Evolutionary conservation across 1,140 invertebrate genomes (phyloP).

Genomic region (Microplitis mediator): DNA sequence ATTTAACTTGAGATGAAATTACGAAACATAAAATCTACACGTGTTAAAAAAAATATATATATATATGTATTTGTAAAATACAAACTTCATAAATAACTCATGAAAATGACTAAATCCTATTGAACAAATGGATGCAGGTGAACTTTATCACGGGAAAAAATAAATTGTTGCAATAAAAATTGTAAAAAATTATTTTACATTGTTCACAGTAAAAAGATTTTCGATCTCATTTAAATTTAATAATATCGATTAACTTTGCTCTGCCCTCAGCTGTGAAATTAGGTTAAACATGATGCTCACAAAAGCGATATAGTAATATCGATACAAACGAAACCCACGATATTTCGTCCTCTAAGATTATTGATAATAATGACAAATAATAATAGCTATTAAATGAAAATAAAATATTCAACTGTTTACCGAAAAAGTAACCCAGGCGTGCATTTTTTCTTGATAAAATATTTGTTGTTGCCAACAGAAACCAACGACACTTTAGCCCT

Average conservation of each 20-base stretch:
- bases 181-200: background rate
- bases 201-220: background rate
- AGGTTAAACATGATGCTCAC: constrained; percentile 32
- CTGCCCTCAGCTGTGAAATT: constrained; percentile 31
- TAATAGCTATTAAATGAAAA: background rate
- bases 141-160: too few species aligned
- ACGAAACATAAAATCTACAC: too few species aligned
- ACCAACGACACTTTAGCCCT: constrained; percentile 17
- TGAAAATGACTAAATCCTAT: too few species aligned
- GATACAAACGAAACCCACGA: constrained; percentile 16
- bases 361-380: background rate
- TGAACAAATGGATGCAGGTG: background rate
- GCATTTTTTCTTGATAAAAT: constrained; percentile 32
- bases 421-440: constrained; percentile 20
- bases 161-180: background rate
- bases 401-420: constrained; percentile 26
- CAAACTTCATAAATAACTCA: too few species aligned
- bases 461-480: constrained; percentile 21
- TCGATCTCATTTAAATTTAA: constrained; percentile 21
- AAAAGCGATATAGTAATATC: background rate
- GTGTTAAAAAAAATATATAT: too few species aligned
- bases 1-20: too few species aligned
- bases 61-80: too few species aligned
- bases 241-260: constrained; percentile 38
- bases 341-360: background rate